These are phyloP conservation scores for Tipula vernalis DNA, from an alignment of 2,888 invertebrate species.

Conservation along the genomic window DNA sequence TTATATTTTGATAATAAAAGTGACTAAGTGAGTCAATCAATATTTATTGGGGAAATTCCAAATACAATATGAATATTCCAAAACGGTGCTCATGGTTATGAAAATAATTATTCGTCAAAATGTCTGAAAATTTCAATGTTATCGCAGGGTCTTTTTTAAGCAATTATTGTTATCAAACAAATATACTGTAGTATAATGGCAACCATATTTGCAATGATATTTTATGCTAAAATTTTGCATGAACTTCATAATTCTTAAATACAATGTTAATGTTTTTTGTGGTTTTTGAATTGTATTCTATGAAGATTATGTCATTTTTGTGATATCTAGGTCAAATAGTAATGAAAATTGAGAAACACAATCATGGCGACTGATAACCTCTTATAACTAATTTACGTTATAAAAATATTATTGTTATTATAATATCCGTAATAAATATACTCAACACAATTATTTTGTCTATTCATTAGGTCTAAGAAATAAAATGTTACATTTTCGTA, in stretches of 20 bases:
- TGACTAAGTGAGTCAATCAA: too few relatives aligned
- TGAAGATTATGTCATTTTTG: not conserved
- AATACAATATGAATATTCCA: too few relatives aligned
- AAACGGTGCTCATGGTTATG: too few relatives aligned
- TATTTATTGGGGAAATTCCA: too few relatives aligned
- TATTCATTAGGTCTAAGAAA: not conserved
- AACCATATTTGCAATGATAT: not conserved
- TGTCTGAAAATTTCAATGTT: too few relatives aligned
- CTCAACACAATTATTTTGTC: not conserved
- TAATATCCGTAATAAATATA: not conserved
- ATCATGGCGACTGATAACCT: not conserved
- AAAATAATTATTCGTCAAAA: too few relatives aligned
- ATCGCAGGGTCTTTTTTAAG: too few relatives aligned
- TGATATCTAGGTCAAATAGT: not conserved
- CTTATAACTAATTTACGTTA: not conserved
- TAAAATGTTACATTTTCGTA: not conserved
- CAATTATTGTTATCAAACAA: too few relatives aligned
- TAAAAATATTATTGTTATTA: not conserved
- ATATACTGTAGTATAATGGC: too few relatives aligned
- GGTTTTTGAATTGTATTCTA: not conserved
- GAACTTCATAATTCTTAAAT: not conserved
- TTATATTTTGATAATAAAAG: too few relatives aligned
- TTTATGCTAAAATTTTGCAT: not conserved
- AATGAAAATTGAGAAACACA: not conserved
- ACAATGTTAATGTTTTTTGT: not conserved